Conservation (phyloP, 1,140 invertebrate genomes). For the Melipona quadrifasciata region DNA sequence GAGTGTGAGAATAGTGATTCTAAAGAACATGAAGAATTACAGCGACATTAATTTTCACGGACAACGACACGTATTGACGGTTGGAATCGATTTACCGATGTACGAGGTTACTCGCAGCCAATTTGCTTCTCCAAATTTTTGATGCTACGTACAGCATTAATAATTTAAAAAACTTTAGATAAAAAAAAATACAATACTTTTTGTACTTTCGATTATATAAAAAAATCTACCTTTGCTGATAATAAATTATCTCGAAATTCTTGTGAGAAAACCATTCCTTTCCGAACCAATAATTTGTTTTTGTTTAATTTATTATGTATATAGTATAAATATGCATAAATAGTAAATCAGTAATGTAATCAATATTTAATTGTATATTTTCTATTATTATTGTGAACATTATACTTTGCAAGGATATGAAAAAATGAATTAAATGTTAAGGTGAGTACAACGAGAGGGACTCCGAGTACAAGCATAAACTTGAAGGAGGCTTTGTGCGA, state of each 20-base stretch:
- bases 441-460: conserved; percentile 69
- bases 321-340: background rate
- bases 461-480: conserved; percentile 67
- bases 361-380: background rate
- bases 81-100: conserved; percentile 56
- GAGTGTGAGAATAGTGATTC: background rate
- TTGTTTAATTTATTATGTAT: background rate
- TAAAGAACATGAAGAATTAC: background rate
- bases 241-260: background rate
- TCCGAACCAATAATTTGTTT: background rate
- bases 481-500: conserved; percentile 74
- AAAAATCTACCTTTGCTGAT: background rate
- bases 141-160: background rate
- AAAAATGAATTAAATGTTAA: conserved; percentile 34
- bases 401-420: background rate
- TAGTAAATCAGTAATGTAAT: background rate
- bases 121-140: conserved; percentile 41
- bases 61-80: conserved; percentile 53
- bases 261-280: background rate
- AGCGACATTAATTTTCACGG: conserved; percentile 10
- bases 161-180: background rate
- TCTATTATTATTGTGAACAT: background rate
- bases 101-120: conserved; percentile 53
- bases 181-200: background rate
- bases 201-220: background rate